Evolutionary conservation across 2,888 invertebrate species (phyloP), one percentile per base, ranked within the genome.

Genomic region (Heliothis peltigera): DNA sequence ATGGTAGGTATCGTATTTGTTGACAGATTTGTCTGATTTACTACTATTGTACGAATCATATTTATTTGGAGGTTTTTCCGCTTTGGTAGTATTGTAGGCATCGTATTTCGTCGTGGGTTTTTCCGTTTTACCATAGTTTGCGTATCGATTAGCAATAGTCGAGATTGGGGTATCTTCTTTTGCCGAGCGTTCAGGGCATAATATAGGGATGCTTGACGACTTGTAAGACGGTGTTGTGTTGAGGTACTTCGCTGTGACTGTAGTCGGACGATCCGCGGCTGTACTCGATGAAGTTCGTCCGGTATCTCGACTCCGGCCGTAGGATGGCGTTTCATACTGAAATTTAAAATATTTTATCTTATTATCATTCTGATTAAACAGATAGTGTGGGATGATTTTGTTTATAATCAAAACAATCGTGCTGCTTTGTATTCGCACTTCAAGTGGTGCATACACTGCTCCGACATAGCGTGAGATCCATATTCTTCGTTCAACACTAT

Each of bases 121-220:
- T 4, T 80, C 79, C 2, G 70, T 79, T 85, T 91, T 91, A 62
- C 84, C 88, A 64, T 94, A 95, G 75, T 83, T 92, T 4, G 92
- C 84, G 70, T 95, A 95, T 83, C 93, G 87, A 71, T 85, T 95
- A 6, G 95, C 91, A 28, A 94, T 94, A 1, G 93, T 80, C 6
- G 92, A 90, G 51, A 93, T 92, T 0, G 93, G 90, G 2, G 92
- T 89, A 77, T 95, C 94, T 69, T 95, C 95, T 71, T 92, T 88
- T 22, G 84, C 71, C 19, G 88, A 81, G n/a, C 92, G 89, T 49
- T 95, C 95, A 43, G 90, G 78, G 47, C 84, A 84, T 32, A 93
- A 85, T 25, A 94, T 85, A 8, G 94, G 94, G 65, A 95, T 95
- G 78, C 93, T 94, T n/a, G 94, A 94, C n/a, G 93, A 90, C 70